Conservation (phyloP, 1,140 invertebrate genomes). For the Drosophila repleta region DNA sequence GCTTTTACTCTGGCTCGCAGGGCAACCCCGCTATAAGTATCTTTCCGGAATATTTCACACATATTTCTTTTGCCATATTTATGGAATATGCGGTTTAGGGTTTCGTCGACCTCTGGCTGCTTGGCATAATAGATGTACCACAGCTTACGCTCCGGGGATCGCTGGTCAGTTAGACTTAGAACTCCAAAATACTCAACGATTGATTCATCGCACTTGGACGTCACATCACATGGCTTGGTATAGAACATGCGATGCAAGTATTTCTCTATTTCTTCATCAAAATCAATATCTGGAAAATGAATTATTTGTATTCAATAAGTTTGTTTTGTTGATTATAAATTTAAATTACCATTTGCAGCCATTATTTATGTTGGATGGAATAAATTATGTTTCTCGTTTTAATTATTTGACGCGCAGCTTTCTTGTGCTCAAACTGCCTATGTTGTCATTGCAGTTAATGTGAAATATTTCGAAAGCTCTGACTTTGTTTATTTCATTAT, state of each 20-base stretch:
- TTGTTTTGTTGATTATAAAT: background rate
- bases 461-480: slow-evolving; percentile 18
- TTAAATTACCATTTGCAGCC: slow-evolving; percentile 14
- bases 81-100: slow-evolving; percentile 52
- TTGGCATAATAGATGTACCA: slow-evolving; percentile 59
- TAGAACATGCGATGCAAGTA: background rate
- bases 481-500: slow-evolving; percentile 15
- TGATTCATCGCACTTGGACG: slow-evolving; percentile 24
- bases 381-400: background rate
- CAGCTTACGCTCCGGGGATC: slow-evolving; percentile 48
- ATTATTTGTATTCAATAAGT: background rate
- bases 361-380: slow-evolving; percentile 6
- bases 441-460: slow-evolving; percentile 1
- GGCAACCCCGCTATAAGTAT: slow-evolving; percentile 51
- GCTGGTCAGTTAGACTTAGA: slow-evolving; percentile 46
- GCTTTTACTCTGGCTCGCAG: slow-evolving; percentile 54
- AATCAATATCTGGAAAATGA: background rate
- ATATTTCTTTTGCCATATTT: slow-evolving; percentile 70
- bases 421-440: slow-evolving; percentile 3
- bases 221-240: background rate
- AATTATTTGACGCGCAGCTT: background rate
- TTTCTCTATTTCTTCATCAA: background rate
- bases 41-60: slow-evolving; percentile 59
- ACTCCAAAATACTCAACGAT: slow-evolving; percentile 59
- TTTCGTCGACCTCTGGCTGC: slow-evolving; percentile 54